Evolutionary conservation across 2,888 invertebrate genomes (phyloP), one percentile per base, ranked within the genome.

Genomic region (Odontocerum albicorne): DNA sequence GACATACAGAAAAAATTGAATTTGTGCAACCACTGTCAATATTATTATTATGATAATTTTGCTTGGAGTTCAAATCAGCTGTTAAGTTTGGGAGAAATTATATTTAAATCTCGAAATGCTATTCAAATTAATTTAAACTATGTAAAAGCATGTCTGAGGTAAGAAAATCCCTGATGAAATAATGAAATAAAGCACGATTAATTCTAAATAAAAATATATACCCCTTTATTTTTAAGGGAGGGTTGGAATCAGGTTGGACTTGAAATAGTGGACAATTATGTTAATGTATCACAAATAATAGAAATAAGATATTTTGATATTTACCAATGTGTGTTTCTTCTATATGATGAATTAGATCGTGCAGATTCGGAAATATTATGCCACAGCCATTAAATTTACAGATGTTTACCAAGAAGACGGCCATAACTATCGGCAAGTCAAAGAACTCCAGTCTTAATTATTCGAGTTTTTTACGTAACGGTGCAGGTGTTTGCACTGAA

Each of bases 351-450:
- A 92, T 92, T 70, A 92, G 79, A 70, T 90, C 90, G 65, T 84
- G 80, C 71, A 92, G 80, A 74, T 84, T 86, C 68, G 87, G 84
- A 83, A 91, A 92, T 67, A 84, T 88, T 71, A 88, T 83, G 68
- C 88, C 89, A 82, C 92, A 92, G 76, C 87, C 86, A 80, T 86
- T 86, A 77, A 87, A 92, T 83, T 89, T 90, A 81, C 92, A 92
- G 79, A 86, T 86, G 83, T 92, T 92, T 76, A 88, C 80, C 82
- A 91, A 84, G 82, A 92, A 91, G 81, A 91, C 89, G 79, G 92
- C 91, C 92, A 92, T 91, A 77, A 72, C 74, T 68, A 69, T 65
- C 67, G 67, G 66, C 67, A 69, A 70, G 68, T 67, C 68, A 67
- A 66, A 65, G 39, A 32, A 47, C 47, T 47, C 33, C 47, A 22